These are phyloP conservation scores for Pteropus alecto DNA, from an alignment of 2,113 vertebrate genomes.

Conservation along the genomic window DNA sequence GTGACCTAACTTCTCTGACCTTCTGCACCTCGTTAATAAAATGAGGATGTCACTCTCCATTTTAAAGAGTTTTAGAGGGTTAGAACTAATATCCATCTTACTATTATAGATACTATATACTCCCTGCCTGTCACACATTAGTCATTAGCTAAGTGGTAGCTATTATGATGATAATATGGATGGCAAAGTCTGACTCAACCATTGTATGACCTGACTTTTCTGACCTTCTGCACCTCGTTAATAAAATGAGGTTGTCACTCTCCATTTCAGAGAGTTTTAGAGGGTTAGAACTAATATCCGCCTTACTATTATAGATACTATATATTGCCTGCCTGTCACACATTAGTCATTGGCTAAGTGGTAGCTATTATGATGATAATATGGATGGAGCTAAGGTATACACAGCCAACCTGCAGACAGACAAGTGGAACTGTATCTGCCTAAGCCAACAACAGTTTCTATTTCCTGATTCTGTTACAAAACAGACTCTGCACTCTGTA, in stretches of 20 bases:
- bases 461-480: background rate
- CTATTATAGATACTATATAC: background rate
- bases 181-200: background rate
- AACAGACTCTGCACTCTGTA: background rate
- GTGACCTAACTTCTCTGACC: background rate
- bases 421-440: background rate
- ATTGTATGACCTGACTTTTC: background rate
- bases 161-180: background rate
- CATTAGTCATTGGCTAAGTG: background rate
- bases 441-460: background rate
- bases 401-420: background rate
- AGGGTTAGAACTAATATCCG: background rate
- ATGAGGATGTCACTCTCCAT: background rate
- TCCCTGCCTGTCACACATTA: background rate
- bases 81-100: background rate
- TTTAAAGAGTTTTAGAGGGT: background rate
- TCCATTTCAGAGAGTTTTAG: background rate
- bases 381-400: background rate
- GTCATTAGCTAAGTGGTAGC: background rate
- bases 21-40: background rate
- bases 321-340: background rate
- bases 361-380: background rate
- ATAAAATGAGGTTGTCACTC: background rate
- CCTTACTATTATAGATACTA: background rate
- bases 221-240: background rate